Evolutionary conservation across 2,888 invertebrate species (phyloP), one percentile per base, ranked within the genome.

Genomic region (Standfussiana lucernea): DNA sequence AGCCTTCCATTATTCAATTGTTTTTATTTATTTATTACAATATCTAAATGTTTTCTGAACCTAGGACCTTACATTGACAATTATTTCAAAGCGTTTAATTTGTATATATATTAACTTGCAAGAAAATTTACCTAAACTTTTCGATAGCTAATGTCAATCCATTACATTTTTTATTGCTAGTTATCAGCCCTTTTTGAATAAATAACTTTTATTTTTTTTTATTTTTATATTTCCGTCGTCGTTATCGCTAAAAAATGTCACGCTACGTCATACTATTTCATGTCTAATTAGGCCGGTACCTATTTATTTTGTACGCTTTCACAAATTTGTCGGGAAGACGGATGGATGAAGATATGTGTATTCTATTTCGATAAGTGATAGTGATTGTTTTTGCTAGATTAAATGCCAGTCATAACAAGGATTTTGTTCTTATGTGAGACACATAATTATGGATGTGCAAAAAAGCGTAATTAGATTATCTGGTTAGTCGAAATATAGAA

Each of bases 101-200:
- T n/a, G 3, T 64, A 7, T 40, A 0, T 40, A 0, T 3, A 37
- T 1, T 0, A 2, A 6, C 35, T n/a, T n/a, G n/a, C 40, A 37
- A 37, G 1, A 15, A 0, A 24, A 64, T 64, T 64, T 4, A 18
- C 5, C 1, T 8, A 15, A 18, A 18, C 64, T n/a, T n/a, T n/a
- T 64, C 15, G 8, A 8, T 37, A 37, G 1, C 6, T 61, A 21
- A 56, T 4, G 11, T 37, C 35, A 62, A 35, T 64, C 15, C 11
- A n/a, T 40, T 64, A 15, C 11, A 37, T 28, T 4, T n/a, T 24
- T 37, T n/a, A n/a, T n/a, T n/a, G n/a, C n/a, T n/a, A n/a, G n/a
- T n/a, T n/a, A n/a, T n/a, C n/a, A n/a, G n/a, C n/a, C n/a, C n/a
- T n/a, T n/a, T n/a, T n/a, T n/a, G n/a, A n/a, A n/a, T n/a, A n/a